A percentile compares a stretch with the other conserved stretches of the same genome.
Evolutionary conservation across 2,797 vertebrate genomes (phyloP).

Genomic region (Chromobotia macracanthus): DNA sequence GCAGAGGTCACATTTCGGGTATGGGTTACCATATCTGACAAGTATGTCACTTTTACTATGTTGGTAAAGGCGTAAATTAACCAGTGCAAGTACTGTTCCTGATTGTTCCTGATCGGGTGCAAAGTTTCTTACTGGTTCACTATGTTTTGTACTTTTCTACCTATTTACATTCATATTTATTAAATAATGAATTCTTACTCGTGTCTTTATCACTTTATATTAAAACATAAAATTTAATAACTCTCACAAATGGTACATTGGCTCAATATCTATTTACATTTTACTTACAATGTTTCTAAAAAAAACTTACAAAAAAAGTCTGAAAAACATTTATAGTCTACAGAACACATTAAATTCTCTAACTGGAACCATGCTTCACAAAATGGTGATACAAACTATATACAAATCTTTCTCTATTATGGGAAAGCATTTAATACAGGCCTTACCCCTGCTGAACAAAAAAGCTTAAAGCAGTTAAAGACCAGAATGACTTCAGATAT

Average conservation of each 20-base stretch:
- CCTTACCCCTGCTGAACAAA: too few species aligned
- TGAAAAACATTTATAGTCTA: background rate
- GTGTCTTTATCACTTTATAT: conserved; percentile 1
- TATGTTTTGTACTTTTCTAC: background rate
- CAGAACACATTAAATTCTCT: too few species aligned
- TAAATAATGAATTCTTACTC: background rate
- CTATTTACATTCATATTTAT: background rate
- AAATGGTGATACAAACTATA: background rate
- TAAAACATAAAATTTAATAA: background rate
- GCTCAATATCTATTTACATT: conserved; percentile 28
- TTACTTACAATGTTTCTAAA: conserved; percentile 2
- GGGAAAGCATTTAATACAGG: background rate
- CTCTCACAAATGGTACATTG: background rate
- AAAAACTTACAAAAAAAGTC: background rate
- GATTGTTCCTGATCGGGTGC: background rate
- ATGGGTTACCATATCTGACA: too few species aligned
- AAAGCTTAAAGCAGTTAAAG: too few species aligned
- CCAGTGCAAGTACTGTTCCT: background rate
- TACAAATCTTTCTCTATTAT: background rate
- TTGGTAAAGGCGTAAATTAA: background rate
- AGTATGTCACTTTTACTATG: too few species aligned
- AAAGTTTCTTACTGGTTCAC: background rate
- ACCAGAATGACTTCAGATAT: too few species aligned
- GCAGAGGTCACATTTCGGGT: too few species aligned
- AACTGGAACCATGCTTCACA: background rate